These are phyloP conservation scores for Cetoscarus ocellatus DNA, from an alignment of 2,797 vertebrate genomes.

Conservation along the genomic window DNA sequence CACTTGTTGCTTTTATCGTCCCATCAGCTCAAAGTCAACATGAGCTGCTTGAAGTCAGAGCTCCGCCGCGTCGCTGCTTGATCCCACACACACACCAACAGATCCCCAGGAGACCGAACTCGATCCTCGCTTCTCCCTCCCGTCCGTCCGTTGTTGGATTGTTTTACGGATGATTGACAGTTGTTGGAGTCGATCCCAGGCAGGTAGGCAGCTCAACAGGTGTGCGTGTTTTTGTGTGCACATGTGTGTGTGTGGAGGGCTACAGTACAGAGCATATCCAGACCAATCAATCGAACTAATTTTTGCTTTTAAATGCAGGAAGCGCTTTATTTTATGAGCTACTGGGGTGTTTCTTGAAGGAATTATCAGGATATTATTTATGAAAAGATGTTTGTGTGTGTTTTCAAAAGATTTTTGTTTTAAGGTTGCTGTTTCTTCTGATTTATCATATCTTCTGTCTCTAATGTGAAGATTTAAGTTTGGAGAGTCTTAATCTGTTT, in stretches of 20 bases:
- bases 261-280: slow-evolving; percentile 9
- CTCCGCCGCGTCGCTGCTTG: slow-evolving; percentile 86
- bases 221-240: slow-evolving; percentile 53
- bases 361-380: too few relatives aligned
- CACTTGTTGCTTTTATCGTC: slow-evolving; percentile 70
- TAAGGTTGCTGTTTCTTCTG: too few relatives aligned
- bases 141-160: slow-evolving; percentile 83
- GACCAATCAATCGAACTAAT: too few relatives aligned
- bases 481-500: too few relatives aligned
- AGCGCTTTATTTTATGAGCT: too few relatives aligned
- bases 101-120: slow-evolving; percentile 87
- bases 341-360: too few relatives aligned
- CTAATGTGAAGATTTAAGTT: too few relatives aligned
- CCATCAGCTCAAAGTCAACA: slow-evolving; percentile 76
- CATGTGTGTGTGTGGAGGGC: neutral
- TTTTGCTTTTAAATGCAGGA: too few relatives aligned
- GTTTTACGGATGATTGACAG: slow-evolving; percentile 90
- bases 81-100: slow-evolving; percentile 81
- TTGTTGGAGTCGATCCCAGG: slow-evolving; percentile 83
- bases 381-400: too few relatives aligned
- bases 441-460: too few relatives aligned
- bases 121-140: slow-evolving; percentile 85
- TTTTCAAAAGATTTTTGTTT: too few relatives aligned
- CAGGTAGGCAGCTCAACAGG: slow-evolving; percentile 74
- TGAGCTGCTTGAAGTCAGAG: slow-evolving; percentile 86